Evolutionary conservation across 2,113 vertebrate genomes (phyloP), one percentile per base, ranked within the genome.

Genomic region (Taurulus bubalis): DNA sequence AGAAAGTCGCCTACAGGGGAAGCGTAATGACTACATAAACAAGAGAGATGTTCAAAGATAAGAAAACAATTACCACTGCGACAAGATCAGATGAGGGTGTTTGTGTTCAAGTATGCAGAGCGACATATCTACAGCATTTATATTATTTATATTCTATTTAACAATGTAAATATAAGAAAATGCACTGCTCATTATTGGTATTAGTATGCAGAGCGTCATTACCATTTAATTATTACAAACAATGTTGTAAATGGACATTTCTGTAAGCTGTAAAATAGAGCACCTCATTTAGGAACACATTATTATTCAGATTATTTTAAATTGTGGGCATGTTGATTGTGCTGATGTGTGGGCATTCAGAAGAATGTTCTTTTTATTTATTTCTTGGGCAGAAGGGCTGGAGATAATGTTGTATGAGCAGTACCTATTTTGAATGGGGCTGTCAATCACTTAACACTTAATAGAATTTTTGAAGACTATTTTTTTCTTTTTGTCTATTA

Each of bases 1-100:
- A 68, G 22, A 69, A 67, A 79, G 30, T 66, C 9, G 8, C 38
- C 81, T 75, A 45, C 79, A 45, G 72, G 77, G 68, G 75, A 85
- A 69, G 20, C 3, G 12, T 34, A 36, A 59, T 63, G 67, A 24
- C 71, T 59, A 18, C 56, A 83, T 71, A 36, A 78, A 75, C 66
- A 76, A 72, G 47, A 69, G 26, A 16, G 8, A 75, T 47, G 38
- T 16, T 0, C 18, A 74, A 36, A 65, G 24, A 80, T 34, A 58
- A 62, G 55, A 63, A 81, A 71, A 76, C 55, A 38, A 11, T 24
- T 14, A 62, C 58, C 38, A 38, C 65, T 24, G 55, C 34, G 32
- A 22, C 4, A 18, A 18, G 16, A 38, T 74, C 30, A 75, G 8
- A 64, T 71, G 18, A n/a, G 2, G 45, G 32, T 5, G 1, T 4